A percentile compares a stretch with the other conserved stretches of the same genome.
Evolutionary conservation across 1,140 invertebrate genomes (phyloP).

Genomic region (Armadillidium nasatum): DNA sequence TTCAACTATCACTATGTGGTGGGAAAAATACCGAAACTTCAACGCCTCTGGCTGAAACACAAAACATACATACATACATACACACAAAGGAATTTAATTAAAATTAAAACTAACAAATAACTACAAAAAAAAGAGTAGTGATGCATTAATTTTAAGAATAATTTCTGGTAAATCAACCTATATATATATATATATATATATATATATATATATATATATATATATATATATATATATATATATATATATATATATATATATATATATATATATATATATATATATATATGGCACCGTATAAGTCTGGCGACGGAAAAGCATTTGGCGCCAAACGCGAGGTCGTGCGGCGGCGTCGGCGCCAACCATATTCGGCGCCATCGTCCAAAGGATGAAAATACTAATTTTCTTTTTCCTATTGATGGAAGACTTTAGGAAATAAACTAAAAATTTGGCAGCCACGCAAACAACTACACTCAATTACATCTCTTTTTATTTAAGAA

Average conservation of each 20-base stretch:
- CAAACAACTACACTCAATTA: background rate
- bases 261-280: background rate
- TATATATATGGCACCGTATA: too few relatives aligned
- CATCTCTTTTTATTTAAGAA: background rate
- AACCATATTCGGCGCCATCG: background rate
- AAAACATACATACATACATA: too few relatives aligned
- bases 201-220: background rate
- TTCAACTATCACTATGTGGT: too few relatives aligned
- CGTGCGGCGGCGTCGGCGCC: background rate
- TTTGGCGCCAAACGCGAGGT: background rate
- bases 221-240: conserved; percentile 17
- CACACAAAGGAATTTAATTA: too few relatives aligned
- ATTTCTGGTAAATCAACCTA: too few relatives aligned
- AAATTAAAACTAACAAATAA: too few relatives aligned
- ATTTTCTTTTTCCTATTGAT: background rate
- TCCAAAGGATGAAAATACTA: background rate
- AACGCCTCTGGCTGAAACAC: too few relatives aligned
- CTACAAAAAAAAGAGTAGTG: too few relatives aligned
- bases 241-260: conserved; percentile 15
- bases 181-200: background rate
- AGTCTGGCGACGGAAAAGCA: background rate
- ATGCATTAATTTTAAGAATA: too few relatives aligned
- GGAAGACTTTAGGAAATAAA: background rate
- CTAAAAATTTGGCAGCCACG: background rate
- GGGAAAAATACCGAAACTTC: too few relatives aligned